phyloP scores from a whole-genome alignment of 2,113 vertebrate species.

The Macquaria ambigua region DNA sequence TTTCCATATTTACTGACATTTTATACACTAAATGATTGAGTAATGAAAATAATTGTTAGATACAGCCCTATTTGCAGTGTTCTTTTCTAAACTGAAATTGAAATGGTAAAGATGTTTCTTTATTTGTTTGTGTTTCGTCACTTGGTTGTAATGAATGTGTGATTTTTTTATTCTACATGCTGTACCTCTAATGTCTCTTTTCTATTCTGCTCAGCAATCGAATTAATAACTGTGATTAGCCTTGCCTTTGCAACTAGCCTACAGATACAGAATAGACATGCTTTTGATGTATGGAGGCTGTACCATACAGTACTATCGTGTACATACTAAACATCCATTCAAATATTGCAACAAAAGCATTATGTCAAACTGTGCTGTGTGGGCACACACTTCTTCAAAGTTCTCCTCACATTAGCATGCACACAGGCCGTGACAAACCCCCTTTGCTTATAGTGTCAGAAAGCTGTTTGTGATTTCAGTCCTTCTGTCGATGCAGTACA shows the following conservation, averaged over 20 bases:
- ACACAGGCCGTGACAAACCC: background rate
- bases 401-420: conserved; percentile 20
- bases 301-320: background rate
- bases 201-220: background rate
- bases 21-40: no score
- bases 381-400: conserved; percentile 20
- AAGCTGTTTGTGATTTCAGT: background rate
- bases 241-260: background rate
- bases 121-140: no score
- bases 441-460: conserved; percentile 2
- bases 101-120: no score
- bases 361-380: background rate
- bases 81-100: no score
- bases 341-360: background rate
- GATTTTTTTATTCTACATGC: background rate
- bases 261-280: background rate
- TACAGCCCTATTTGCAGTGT: no score
- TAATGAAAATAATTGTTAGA: no score
- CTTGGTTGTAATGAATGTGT: background rate
- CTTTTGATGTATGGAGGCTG: background rate
- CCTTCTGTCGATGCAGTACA: background rate
- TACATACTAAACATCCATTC: background rate
- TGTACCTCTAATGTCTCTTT: background rate
- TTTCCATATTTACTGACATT: no score
- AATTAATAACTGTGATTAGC: background rate